Conservation (phyloP, 2,113 vertebrate genomes). For the Prunella fulvescens region DNA sequence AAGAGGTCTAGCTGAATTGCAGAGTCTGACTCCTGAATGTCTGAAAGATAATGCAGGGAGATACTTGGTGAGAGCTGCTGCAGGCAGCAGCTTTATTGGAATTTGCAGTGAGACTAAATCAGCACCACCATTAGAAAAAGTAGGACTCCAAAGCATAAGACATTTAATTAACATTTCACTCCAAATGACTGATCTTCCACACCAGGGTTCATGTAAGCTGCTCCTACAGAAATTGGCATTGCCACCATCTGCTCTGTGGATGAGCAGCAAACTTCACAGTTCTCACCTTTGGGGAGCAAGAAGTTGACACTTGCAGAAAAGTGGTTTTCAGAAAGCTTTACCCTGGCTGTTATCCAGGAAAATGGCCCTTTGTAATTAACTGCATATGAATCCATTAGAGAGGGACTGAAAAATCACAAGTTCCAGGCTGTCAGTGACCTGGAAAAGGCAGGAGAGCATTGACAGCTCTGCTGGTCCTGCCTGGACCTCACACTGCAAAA, state of each 20-base stretch:
- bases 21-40: background rate
- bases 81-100: background rate
- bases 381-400: background rate
- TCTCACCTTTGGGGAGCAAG: background rate
- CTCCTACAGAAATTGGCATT: background rate
- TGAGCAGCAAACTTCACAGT: background rate
- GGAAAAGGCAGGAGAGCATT: background rate
- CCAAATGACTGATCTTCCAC: background rate
- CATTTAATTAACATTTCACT: conserved; percentile 11
- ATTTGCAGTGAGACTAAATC: background rate
- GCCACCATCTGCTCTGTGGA: background rate
- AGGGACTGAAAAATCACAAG: background rate
- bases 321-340: background rate
- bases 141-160: background rate
- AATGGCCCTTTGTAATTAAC: background rate
- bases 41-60: background rate
- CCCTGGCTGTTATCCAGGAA: background rate
- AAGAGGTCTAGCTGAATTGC: background rate
- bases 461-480: background rate
- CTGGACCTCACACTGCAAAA: background rate
- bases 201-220: background rate
- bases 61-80: background rate
- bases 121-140: background rate
- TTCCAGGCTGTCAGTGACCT: background rate
- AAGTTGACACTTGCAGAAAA: background rate